Base-by-base conservation (phyloP, 1,140 invertebrate genomes). In the Platyura marginata region DNA sequence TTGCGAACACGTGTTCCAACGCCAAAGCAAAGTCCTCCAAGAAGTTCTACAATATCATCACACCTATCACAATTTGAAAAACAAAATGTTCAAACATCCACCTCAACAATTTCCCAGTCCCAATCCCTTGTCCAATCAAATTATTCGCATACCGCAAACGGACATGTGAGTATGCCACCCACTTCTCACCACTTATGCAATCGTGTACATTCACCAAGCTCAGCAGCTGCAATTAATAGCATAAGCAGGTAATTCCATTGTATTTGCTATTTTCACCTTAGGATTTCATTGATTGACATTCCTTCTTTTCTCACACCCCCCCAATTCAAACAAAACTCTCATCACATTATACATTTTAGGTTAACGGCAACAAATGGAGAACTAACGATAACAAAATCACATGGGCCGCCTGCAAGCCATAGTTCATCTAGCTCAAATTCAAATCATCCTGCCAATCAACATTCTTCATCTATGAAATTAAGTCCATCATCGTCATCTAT, bases 381-480 rank as follows among this genome's bases (percentile, higher is more conserved):
- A 63, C 71, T 83, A 35, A 81, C 79, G 23, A 82, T 86, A 51
- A 81, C 79, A 40, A 81, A 81, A 37, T 77, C 77, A 29, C 67
- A 75, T 46, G 71, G 72, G 33, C 68, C 25, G 13, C 6, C 68
- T 37, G 65, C 64, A 13, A 66, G 69, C 42, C 63, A 62, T 23
- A 51, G 47, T 52, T 45, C 55, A 44, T 58, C 57, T 35, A 51
- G 55, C 38, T 54, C 34, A 67, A 3, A 67, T 68, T 34, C 67
- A 55, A 20, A 21, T 40, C 38, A 40, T 20, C 21, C 5, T 39
- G 16, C 20, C 42, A 13, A 54, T 51, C 18, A 64, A 56, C 51
- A 51, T 63, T 45, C 61, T 61, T 48, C 64, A 61, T 51, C 57
- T 60, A 10, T 61, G 61, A 41, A 41, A 43, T 25, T 41, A 40